Evolutionary conservation across 2,113 vertebrate genomes (phyloP), one percentile per base, ranked within the genome.

Genomic region (Dicrurus megarhynchus): DNA sequence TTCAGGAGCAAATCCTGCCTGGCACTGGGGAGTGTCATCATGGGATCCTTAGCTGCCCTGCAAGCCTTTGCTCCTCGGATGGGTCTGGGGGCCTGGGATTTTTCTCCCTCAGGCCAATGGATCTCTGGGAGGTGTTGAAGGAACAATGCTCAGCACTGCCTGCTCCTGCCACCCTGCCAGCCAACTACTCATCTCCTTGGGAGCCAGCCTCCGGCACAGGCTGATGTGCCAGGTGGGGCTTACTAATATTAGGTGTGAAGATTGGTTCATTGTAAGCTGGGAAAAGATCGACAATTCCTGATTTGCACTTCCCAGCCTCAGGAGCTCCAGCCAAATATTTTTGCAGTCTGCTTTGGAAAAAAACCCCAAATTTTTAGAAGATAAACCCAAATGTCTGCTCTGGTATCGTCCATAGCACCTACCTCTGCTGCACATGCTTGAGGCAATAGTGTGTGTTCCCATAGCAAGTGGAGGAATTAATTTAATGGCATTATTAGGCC

Each of bases 391-490:
- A 46, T 8, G 10, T 78, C 56, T 87, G 32, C 47, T 91, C 52
- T 32, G 11, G 17, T 60, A 21, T 60, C 1, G 0, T 57, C 56
- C 26, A 39, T 33, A 27, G n/a, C 37, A 82, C 23, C 74, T 57
- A 49, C 53, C 33, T 73, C 67, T 80, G 87, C 53, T 71, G 61
- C 59, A 83, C 37, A 24, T 0, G 5, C 73, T 47, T 37, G 28
- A 57, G 59, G 42, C 49, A 60, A 22, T 20, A 49, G 50, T 65
- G 39, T 70, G 71, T 71, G 89, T 86, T 96, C 70, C 78, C 79
- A 81, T 83, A 77, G 95, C 83, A 93, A 96, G 80, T 41, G 19
- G 14, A 82, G 13, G 50, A 95, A 80, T 91, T 93, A 65, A 75
- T 84, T 87, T 69, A 78, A 85, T 75, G 35, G 42, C 73, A 56